Conservation (phyloP, 2,797 vertebrate genomes). For the Acanthornis magna region DNA sequence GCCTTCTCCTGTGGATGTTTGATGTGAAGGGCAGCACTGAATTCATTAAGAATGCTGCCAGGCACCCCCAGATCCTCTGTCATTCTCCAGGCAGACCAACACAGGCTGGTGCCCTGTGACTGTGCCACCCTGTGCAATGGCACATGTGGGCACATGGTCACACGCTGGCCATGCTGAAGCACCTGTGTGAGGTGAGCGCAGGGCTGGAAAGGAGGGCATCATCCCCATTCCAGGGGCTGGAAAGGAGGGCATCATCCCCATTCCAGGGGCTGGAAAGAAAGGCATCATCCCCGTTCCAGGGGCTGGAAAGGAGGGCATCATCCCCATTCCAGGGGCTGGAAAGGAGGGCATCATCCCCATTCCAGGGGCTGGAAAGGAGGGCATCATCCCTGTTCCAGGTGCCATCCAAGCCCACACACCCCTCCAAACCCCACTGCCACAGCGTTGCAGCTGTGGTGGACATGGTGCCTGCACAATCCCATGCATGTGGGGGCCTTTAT, state of each 20-base stretch:
- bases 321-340: accelerated
- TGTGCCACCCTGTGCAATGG: accelerated
- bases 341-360: no score
- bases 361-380: neutral
- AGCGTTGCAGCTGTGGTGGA: neutral
- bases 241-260: accelerated
- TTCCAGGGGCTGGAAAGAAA: accelerated
- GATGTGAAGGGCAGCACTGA: neutral
- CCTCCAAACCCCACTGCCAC: neutral
- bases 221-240: accelerated
- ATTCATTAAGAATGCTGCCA: neutral
- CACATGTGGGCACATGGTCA: accelerated
- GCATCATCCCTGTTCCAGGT: accelerated
- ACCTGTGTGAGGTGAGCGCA: neutral
- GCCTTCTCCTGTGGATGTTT: neutral
- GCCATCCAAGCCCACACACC: accelerated
- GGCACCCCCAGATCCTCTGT: neutral
- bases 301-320: no score
- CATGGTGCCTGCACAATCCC: neutral
- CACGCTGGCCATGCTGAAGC: accelerated
- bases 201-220: neutral
- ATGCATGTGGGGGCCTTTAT: accelerated
- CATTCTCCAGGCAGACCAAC: accelerated
- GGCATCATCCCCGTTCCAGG: accelerated
- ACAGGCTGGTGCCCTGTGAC: neutral